Conservation (phyloP, 2,797 vertebrate genomes). For the Sciaenops ocellatus region DNA sequence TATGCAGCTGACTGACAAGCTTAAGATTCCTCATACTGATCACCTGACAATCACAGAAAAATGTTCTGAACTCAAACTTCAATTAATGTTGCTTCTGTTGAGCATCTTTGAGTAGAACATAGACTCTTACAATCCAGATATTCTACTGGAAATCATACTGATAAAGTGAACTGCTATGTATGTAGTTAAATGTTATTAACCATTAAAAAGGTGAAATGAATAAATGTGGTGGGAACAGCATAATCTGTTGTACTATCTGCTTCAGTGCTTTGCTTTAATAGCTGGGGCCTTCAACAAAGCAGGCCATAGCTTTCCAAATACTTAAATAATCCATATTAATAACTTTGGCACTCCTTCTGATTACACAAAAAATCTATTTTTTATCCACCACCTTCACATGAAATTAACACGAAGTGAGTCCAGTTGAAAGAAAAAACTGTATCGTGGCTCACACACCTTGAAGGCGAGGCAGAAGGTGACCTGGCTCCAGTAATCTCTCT, state of each 20-base stretch:
- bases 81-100: background rate
- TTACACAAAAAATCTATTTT: background rate
- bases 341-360: background rate
- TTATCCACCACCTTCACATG: background rate
- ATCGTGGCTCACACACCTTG: slow-evolving; percentile 81
- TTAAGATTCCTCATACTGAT: slow-evolving; percentile 87
- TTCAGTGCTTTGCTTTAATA: background rate
- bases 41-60: slow-evolving; percentile 81
- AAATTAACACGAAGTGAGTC: background rate
- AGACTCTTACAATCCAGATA: background rate
- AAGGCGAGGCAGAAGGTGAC: slow-evolving; percentile 85
- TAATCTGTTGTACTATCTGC: background rate
- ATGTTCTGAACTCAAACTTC: background rate
- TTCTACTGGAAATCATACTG: background rate
- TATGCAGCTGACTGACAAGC: slow-evolving; percentile 83
- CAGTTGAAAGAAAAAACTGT: background rate
- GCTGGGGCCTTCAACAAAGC: background rate
- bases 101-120: background rate
- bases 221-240: background rate
- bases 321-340: background rate
- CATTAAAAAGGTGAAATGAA: background rate
- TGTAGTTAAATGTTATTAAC: background rate
- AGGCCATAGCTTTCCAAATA: background rate
- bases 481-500: slow-evolving; percentile 89
- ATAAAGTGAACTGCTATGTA: background rate